phyloP scores from a whole-genome alignment of 2,113 vertebrate species.

The Herpailurus yagouaroundi region DNA sequence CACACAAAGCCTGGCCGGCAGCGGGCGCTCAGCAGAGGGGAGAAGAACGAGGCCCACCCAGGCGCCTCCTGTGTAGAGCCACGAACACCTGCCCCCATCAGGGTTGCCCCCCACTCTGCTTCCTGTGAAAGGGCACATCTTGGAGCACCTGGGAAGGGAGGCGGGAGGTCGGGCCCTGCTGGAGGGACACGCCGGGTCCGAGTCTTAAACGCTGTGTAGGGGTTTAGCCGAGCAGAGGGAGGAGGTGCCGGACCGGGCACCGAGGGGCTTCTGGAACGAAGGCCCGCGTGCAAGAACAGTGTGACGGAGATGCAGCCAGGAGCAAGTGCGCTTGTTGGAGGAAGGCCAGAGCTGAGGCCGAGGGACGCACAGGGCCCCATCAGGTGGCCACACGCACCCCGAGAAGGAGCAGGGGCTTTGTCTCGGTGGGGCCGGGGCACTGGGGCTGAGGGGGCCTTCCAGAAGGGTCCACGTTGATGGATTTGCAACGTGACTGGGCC shows the following conservation, averaged over 20 bases:
- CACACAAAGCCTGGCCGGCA: accelerated
- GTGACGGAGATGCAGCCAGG: not conserved
- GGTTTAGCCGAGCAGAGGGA: not conserved
- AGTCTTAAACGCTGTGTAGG: not conserved
- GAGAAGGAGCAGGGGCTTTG: not conserved
- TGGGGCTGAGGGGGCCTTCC: too few species aligned
- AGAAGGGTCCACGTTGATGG: not conserved
- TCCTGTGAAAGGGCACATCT: not conserved
- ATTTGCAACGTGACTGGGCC: accelerated
- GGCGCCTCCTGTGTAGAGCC: not conserved
- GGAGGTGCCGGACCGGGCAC: not conserved
- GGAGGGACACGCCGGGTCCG: not conserved
- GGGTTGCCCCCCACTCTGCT: not conserved
- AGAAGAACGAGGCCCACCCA: not conserved
- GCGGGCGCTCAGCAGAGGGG: accelerated
- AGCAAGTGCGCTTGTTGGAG: not conserved
- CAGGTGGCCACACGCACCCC: not conserved
- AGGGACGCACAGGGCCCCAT: accelerated
- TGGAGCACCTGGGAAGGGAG: accelerated
- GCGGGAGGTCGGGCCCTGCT: not conserved
- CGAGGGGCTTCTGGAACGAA: not conserved
- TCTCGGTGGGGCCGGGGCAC: not conserved
- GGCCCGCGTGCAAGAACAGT: accelerated
- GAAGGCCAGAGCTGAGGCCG: not conserved
- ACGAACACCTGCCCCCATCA: accelerated